Conservation (phyloP, 1,140 invertebrate genomes). For the Drosophila mauritiana region DNA sequence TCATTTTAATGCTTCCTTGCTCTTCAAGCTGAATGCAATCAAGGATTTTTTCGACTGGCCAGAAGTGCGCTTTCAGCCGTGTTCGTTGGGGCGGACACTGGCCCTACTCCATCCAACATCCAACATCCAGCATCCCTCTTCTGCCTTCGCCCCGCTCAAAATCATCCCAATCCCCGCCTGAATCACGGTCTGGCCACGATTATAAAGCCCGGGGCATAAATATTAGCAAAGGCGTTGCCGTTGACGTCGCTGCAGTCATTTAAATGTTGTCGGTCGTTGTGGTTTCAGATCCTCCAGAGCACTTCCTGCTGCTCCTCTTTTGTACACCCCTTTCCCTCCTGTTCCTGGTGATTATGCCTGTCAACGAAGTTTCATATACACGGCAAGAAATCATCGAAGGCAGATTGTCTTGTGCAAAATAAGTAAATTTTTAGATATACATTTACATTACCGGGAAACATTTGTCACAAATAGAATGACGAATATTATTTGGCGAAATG, state of each 20-base stretch:
- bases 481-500: neutral
- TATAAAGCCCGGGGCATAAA: conserved; percentile 65
- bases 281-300: conserved; percentile 13
- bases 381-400: neutral
- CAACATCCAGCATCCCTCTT: neutral
- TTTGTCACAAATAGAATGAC: too few relatives aligned
- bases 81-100: conserved; percentile 28
- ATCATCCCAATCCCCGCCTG: neutral
- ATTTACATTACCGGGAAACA: too few relatives aligned
- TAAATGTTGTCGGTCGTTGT: conserved; percentile 68
- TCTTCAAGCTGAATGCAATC: conserved; percentile 55
- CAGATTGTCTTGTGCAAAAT: neutral
- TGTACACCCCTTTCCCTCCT: neutral
- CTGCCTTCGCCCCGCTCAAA: neutral
- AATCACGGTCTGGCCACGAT: conserved; percentile 42
- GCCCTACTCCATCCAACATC: neutral
- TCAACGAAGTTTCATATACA: conserved; percentile 47
- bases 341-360: conserved; percentile 49
- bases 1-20: neutral
- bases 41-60: conserved; percentile 53
- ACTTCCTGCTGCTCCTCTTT: conserved; percentile 8
- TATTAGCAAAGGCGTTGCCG: conserved; percentile 79
- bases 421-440: too few relatives aligned
- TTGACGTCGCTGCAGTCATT: conserved; percentile 70
- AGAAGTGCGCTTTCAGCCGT: conserved; percentile 54